These are phyloP conservation scores for Tetraodon nigroviridis DNA, from an alignment of 2,113 vertebrate genomes.

Conservation along the genomic window DNA sequence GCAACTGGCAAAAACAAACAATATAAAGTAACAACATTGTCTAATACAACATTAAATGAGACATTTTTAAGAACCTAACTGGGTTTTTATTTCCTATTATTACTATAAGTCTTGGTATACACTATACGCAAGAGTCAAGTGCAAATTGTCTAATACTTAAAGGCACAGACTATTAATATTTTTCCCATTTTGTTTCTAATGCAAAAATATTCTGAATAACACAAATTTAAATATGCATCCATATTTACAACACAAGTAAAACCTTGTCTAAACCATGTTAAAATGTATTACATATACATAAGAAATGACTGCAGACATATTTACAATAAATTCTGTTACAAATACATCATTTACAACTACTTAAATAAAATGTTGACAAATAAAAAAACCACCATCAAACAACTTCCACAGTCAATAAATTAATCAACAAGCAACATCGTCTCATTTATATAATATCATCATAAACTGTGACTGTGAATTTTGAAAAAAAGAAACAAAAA, in stretches of 20 bases:
- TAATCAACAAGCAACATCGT: constrained; percentile 24
- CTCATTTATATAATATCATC: constrained; percentile 17
- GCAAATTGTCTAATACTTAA: constrained; percentile 72
- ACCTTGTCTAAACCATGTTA: constrained; percentile 70
- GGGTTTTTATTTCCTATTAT: constrained; percentile 5
- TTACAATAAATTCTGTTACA: constrained; percentile 51
- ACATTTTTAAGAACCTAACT: too few species aligned
- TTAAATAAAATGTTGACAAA: constrained; percentile 29
- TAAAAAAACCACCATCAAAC: constrained; percentile 35
- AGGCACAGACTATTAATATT: constrained; percentile 70
- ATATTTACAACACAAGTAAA: constrained; percentile 72
- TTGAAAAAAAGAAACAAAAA: constrained; percentile 14
- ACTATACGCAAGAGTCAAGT: constrained; percentile 55
- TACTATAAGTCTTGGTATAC: constrained; percentile 25
- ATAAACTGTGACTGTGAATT: constrained; percentile 11
- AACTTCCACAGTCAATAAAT: constrained; percentile 43
- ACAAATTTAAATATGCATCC: constrained; percentile 57
- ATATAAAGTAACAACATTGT: neutral
- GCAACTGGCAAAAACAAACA: constrained; percentile 16
- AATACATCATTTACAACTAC: constrained; percentile 42
- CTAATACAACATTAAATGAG: constrained; percentile 1
- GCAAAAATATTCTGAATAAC: constrained; percentile 49
- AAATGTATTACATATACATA: constrained; percentile 46
- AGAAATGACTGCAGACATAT: constrained; percentile 44
- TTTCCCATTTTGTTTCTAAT: constrained; percentile 51